Conservation (phyloP, 2,888 invertebrate genomes). For the Microchrysa polita region DNA sequence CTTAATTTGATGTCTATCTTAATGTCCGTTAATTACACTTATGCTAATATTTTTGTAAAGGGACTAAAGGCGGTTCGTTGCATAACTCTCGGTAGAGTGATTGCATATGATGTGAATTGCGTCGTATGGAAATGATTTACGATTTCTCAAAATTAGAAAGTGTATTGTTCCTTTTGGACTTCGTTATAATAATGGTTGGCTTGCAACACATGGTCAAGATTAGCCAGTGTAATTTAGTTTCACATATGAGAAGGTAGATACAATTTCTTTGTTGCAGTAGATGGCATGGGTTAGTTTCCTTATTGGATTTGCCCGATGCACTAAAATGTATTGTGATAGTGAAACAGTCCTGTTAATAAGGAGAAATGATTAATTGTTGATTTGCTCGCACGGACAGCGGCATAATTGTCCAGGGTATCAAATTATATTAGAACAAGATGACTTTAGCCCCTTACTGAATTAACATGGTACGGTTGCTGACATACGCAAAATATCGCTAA, state of each 20-base stretch:
- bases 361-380: too few species aligned
- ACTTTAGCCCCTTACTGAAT: too few species aligned
- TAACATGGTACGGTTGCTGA: too few species aligned
- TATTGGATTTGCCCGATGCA: too few species aligned
- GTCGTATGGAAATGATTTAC: conserved; percentile 41
- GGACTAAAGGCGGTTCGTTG: neutral
- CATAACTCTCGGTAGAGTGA: conserved; percentile 1
- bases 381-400: too few species aligned
- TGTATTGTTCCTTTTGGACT: conserved; percentile 23
- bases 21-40: conserved; percentile 48
- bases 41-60: conserved; percentile 36
- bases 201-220: conserved; percentile 32
- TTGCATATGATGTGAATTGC: neutral
- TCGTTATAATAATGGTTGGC: neutral
- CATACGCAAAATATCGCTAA: too few species aligned
- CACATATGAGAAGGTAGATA: neutral
- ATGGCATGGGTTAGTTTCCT: too few species aligned
- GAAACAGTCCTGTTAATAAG: too few species aligned
- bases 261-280: neutral
- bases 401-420: too few species aligned
- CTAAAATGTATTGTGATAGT: too few species aligned
- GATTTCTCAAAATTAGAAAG: conserved; percentile 47
- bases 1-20: conserved; percentile 48
- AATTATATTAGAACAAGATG: too few species aligned
- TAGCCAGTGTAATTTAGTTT: neutral